Conservation (phyloP, 2,888 invertebrate species). For the Drosophila cognata region DNA sequence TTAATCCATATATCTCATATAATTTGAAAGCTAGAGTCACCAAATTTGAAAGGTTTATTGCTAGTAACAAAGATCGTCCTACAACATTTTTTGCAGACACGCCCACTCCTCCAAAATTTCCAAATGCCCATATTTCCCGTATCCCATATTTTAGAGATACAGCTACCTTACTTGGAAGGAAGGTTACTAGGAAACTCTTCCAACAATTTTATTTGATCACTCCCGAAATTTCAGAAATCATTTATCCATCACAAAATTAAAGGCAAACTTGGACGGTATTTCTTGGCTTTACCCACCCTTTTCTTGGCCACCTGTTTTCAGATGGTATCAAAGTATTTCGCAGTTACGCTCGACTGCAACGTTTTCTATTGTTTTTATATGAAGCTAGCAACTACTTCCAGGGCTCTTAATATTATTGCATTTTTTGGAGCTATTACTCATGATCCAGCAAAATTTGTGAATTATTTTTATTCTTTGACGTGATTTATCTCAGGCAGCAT, state of each 20-base stretch:
- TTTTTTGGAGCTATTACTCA: neutral
- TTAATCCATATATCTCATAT: neutral
- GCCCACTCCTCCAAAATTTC: neutral
- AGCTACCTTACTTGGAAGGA: too few relatives aligned
- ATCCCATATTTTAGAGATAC: neutral
- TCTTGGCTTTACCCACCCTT: neutral
- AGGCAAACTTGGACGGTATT: neutral
- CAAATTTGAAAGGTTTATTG: neutral
- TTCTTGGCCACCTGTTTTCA: neutral
- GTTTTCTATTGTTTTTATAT: neutral
- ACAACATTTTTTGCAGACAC: too few relatives aligned
- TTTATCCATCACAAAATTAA: too few relatives aligned
- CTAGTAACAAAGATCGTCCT: too few relatives aligned
- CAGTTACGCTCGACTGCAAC: neutral
- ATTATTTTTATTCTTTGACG: neutral
- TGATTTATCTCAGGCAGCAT: neutral
- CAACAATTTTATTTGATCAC: too few relatives aligned
- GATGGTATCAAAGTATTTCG: neutral
- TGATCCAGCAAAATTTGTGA: neutral
- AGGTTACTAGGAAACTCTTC: too few relatives aligned
- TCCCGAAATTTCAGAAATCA: neutral
- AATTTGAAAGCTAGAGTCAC: neutral
- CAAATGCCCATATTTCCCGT: neutral
- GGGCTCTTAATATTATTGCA: neutral
- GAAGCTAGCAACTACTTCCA: neutral